These are phyloP conservation scores for Helogale parvula DNA, from an alignment of 2,113 vertebrate genomes.

Conservation along the genomic window DNA sequence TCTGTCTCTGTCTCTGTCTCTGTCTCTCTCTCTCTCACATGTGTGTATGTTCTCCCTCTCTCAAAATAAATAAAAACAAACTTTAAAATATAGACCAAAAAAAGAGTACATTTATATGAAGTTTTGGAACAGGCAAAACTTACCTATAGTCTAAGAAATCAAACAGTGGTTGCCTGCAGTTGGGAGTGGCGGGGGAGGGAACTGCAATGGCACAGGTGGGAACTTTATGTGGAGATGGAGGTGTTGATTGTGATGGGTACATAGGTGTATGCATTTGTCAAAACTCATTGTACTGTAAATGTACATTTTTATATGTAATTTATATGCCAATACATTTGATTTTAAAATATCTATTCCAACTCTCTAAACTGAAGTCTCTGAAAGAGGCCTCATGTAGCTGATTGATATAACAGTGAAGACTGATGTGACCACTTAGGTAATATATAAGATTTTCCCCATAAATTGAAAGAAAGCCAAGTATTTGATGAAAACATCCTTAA, in stretches of 20 bases:
- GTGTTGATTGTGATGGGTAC: not conserved
- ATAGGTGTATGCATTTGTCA: not conserved
- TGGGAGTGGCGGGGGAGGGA: not conserved
- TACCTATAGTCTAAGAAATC: not conserved
- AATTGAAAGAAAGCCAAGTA: not conserved
- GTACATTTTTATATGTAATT: not conserved
- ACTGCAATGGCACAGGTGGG: not conserved
- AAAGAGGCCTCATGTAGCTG: not conserved
- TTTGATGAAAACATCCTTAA: constrained; percentile 11
- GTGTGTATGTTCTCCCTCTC: too few relatives aligned
- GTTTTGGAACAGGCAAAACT: not conserved
- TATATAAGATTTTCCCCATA: not conserved
- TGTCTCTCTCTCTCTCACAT: too few relatives aligned
- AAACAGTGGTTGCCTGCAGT: not conserved
- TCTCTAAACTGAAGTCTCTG: not conserved
- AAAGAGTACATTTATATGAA: not conserved
- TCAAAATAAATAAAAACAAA: too few relatives aligned
- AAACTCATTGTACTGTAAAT: not conserved
- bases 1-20: too few relatives aligned
- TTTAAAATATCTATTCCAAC: not conserved
- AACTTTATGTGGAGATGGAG: not conserved
- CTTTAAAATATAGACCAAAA: not conserved
- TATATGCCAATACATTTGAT: not conserved
- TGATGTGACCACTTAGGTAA: not conserved
- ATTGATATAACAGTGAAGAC: not conserved